Evolutionary conservation across 2,797 vertebrate genomes (phyloP).

Genomic region (Sciaenops ocellatus): DNA sequence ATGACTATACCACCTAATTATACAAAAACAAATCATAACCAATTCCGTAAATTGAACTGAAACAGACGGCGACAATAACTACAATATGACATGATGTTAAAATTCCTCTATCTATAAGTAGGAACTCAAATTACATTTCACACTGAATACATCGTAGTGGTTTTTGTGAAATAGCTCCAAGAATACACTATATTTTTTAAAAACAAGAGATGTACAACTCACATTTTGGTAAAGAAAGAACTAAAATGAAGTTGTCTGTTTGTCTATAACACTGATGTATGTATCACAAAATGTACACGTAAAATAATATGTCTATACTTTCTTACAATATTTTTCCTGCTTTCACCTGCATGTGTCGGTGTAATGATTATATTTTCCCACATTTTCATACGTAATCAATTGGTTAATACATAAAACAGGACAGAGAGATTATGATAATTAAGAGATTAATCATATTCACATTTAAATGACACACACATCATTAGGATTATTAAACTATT

Average conservation of each 20-base stretch:
- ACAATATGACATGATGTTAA: background rate
- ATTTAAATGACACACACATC: background rate
- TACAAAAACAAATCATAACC: background rate
- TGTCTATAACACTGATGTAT: background rate
- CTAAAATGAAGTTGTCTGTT: background rate
- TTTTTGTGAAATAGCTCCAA: background rate
- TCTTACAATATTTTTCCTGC: background rate
- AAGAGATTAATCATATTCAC: constrained; percentile 4
- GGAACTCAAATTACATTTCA: background rate
- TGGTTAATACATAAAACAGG: background rate
- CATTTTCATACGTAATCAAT: background rate
- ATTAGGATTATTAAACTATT: background rate
- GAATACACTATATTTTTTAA: background rate
- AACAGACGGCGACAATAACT: background rate
- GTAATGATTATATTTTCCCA: background rate
- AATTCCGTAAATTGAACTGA: background rate
- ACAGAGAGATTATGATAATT: background rate
- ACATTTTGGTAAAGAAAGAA: background rate
- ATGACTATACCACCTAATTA: background rate
- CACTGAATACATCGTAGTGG: background rate
- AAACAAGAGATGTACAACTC: background rate
- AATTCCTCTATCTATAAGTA: background rate
- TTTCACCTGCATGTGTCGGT: background rate
- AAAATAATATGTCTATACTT: background rate
- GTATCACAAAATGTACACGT: background rate